Conservation (phyloP, 2,113 vertebrate species). For the Thomomys bottae region DNA sequence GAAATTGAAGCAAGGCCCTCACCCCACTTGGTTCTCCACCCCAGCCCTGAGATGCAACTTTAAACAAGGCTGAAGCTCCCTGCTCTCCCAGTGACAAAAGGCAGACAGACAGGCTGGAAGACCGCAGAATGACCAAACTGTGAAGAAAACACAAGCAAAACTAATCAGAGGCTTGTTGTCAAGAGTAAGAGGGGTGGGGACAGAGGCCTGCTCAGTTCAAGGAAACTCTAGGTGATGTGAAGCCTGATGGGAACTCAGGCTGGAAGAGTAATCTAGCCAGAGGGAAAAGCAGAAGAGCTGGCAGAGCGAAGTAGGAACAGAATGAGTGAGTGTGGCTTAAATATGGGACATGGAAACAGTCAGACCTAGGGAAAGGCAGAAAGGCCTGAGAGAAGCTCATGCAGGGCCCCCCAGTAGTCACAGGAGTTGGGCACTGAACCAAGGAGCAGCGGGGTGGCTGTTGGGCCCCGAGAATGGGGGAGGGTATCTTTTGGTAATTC, state of each 20-base stretch:
- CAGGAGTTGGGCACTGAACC: not conserved
- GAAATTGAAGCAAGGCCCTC: not conserved
- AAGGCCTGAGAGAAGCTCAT: too few species aligned
- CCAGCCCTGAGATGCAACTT: not conserved
- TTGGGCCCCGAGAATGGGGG: not conserved
- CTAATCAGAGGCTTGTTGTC: not conserved
- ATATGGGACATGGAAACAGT: not conserved
- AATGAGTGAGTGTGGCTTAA: not conserved
- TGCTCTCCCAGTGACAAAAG: not conserved
- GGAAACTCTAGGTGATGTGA: not conserved
- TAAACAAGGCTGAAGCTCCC: not conserved
- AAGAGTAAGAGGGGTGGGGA: not conserved
- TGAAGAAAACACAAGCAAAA: not conserved
- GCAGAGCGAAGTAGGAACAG: not conserved
- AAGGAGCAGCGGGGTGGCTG: not conserved
- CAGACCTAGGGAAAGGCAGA: too few species aligned
- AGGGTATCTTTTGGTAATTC: not conserved
- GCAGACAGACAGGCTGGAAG: too few species aligned
- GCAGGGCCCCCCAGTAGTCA: not conserved
- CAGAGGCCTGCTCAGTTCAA: not conserved
- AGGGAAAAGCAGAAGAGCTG: not conserved
- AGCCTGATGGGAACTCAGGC: not conserved
- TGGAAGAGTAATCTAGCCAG: not conserved
- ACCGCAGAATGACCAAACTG: too few species aligned
- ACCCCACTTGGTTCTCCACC: not conserved